These are phyloP conservation scores for Drosophila malerkotliana DNA, from an alignment of 1,140 invertebrate species.

Conservation along the genomic window DNA sequence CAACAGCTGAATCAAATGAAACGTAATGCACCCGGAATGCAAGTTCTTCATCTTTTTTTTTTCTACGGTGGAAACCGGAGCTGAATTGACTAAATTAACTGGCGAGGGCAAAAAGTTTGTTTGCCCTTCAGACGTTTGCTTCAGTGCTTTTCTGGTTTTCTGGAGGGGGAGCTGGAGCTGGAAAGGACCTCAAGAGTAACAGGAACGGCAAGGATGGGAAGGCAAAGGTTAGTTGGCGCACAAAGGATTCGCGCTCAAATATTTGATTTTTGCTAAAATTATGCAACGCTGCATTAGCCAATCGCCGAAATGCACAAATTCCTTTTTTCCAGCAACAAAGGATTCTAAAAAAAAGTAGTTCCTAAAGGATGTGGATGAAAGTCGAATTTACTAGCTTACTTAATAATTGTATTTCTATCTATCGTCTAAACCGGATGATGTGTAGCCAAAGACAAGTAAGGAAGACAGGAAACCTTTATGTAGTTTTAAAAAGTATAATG, in stretches of 20 bases:
- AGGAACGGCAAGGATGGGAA: not conserved
- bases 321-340: constrained; percentile 28
- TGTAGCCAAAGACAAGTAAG: too few species aligned
- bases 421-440: not conserved
- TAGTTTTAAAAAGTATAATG: too few species aligned
- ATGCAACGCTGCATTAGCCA: constrained; percentile 76
- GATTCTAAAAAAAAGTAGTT: not conserved
- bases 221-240: constrained; percentile 62
- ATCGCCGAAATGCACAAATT: constrained; percentile 69
- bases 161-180: not conserved
- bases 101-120: constrained; percentile 68
- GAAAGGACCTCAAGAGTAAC: not conserved
- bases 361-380: not conserved
- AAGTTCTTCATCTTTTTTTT: constrained; percentile 9
- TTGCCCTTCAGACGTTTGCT: constrained; percentile 68
- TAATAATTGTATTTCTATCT: not conserved
- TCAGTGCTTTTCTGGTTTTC: constrained; percentile 37
- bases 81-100: constrained; percentile 80
- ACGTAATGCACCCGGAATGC: constrained; percentile 61
- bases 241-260: constrained; percentile 77
- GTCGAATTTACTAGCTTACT: not conserved
- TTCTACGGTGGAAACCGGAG: constrained; percentile 2
- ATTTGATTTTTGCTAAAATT: constrained; percentile 75
- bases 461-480: too few species aligned
- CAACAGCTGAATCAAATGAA: constrained; percentile 62